phyloP scores from a whole-genome alignment of 2,888 invertebrate species.

The Drosophila colorata region DNA sequence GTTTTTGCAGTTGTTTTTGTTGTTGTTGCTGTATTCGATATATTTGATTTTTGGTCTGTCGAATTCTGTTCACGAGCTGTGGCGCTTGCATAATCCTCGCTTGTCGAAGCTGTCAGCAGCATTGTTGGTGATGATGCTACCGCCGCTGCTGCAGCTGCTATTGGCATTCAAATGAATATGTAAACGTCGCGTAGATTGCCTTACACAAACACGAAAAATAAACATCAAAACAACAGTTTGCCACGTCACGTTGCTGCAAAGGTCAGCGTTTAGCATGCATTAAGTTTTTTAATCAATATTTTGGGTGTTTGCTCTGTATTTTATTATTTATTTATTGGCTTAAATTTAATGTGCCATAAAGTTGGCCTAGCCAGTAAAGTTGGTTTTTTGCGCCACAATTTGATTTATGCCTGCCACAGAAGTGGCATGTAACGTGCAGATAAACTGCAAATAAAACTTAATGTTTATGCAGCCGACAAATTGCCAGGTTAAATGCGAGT shows the following conservation, averaged over 20 bases:
- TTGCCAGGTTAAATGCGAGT: constrained; percentile 78
- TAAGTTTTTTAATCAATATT: constrained; percentile 33
- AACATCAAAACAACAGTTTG: constrained; percentile 26
- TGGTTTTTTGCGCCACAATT: constrained; percentile 28
- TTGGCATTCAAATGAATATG: constrained; percentile 78
- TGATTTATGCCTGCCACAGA: constrained; percentile 54
- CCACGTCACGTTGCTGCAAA: constrained; percentile 47
- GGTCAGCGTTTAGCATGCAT: constrained; percentile 56
- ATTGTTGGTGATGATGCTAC: constrained; percentile 18
- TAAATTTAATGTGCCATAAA: constrained; percentile 40
- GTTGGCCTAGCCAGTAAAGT: constrained; percentile 41
- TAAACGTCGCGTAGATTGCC: constrained; percentile 59
- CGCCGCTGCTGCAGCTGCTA: constrained; percentile 61
- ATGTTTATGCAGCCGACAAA: constrained; percentile 76
- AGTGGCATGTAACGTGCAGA: constrained; percentile 30
- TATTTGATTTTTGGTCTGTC: constrained; percentile 37
- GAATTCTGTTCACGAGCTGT: constrained; percentile 40
- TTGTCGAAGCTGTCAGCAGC: constrained; percentile 73
- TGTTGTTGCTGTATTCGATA: constrained; percentile 37
- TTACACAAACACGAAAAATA: constrained; percentile 32
- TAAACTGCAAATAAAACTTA: constrained; percentile 74
- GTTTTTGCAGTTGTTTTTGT: constrained; percentile 25
- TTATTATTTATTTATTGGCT: constrained; percentile 11
- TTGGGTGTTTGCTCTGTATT: constrained; percentile 4
- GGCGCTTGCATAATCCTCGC: constrained; percentile 78